These are phyloP conservation scores for Champsocephalus esox DNA, from an alignment of 2,797 vertebrate species.

Conservation along the genomic window DNA sequence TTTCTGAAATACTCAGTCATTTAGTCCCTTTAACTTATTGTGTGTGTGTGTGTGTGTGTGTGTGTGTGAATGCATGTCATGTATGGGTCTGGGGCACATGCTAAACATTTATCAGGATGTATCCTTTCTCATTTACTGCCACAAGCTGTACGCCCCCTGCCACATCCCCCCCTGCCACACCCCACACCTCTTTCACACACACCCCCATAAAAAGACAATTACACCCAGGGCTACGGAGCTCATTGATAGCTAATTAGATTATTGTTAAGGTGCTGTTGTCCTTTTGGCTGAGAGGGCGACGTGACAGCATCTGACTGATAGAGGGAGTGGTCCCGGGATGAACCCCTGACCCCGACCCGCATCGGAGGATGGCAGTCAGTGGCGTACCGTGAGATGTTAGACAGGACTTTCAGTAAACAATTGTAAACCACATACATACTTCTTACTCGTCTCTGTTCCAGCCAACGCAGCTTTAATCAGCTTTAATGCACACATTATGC, in stretches of 20 bases:
- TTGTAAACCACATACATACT: too few relatives aligned
- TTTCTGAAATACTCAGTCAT: background rate
- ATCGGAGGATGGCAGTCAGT: background rate
- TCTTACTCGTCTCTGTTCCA: too few relatives aligned
- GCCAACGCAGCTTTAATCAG: too few relatives aligned
- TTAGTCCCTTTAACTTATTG: background rate
- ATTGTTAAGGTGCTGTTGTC: slow-evolving; percentile 63
- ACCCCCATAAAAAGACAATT: slow-evolving; percentile 65
- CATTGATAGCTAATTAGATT: slow-evolving; percentile 76
- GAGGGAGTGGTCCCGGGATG: slow-evolving; percentile 47
- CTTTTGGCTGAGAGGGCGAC: slow-evolving; percentile 31
- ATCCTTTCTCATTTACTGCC: slow-evolving; percentile 52
- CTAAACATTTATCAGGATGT: slow-evolving; percentile 60
- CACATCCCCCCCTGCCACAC: background rate
- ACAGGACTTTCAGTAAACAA: too few relatives aligned
- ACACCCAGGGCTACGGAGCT: slow-evolving; percentile 52
- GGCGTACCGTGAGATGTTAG: too few relatives aligned
- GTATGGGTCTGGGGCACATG: slow-evolving; percentile 22
- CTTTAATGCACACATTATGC: too few relatives aligned
- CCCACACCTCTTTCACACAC: background rate
- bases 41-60: slow-evolving; percentile 17
- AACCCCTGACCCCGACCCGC: slow-evolving; percentile 51
- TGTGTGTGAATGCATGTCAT: background rate
- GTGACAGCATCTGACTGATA: slow-evolving; percentile 56
- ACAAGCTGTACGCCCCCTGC: slow-evolving; percentile 46